Evolutionary conservation across 2,797 vertebrate genomes (phyloP).

Genomic region (Pangasius djambal): DNA sequence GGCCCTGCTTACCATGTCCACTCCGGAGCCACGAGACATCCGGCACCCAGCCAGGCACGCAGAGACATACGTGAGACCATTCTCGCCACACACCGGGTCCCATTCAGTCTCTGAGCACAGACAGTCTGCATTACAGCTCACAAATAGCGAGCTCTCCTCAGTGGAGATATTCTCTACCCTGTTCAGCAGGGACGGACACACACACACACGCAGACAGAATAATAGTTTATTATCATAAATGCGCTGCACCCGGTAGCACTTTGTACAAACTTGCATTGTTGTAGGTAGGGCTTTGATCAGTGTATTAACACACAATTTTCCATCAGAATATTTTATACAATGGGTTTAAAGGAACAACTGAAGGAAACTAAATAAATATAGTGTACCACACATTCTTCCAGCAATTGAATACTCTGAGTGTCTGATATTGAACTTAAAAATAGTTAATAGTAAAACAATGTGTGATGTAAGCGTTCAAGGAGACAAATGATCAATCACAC

Average conservation of each 20-base stretch:
- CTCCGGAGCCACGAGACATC: slow-evolving; percentile 75
- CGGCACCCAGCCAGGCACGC: slow-evolving; percentile 91
- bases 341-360: neutral
- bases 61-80: slow-evolving; percentile 88
- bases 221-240: neutral
- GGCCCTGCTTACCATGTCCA: slow-evolving; percentile 75
- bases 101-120: slow-evolving; percentile 82
- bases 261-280: slow-evolving; percentile 2
- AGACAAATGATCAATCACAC: neutral
- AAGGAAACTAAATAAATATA: neutral
- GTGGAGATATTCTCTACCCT: slow-evolving; percentile 67
- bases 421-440: neutral
- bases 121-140: slow-evolving; percentile 85
- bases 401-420: neutral
- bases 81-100: slow-evolving; percentile 91
- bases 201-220: slow-evolving; percentile 8
- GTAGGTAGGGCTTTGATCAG: neutral
- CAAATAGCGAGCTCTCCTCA: slow-evolving; percentile 75
- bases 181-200: too few relatives aligned
- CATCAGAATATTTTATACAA: slow-evolving; percentile 1
- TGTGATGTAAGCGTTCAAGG: neutral
- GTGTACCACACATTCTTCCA: neutral
- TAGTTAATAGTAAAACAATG: neutral
- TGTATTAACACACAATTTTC: neutral
- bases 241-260: neutral